Percentiles rank a stretch among this genome's conserved stretches.
Evolutionary conservation across 1,140 invertebrate genomes (phyloP).

Genomic region (Ceratina calcarata): DNA sequence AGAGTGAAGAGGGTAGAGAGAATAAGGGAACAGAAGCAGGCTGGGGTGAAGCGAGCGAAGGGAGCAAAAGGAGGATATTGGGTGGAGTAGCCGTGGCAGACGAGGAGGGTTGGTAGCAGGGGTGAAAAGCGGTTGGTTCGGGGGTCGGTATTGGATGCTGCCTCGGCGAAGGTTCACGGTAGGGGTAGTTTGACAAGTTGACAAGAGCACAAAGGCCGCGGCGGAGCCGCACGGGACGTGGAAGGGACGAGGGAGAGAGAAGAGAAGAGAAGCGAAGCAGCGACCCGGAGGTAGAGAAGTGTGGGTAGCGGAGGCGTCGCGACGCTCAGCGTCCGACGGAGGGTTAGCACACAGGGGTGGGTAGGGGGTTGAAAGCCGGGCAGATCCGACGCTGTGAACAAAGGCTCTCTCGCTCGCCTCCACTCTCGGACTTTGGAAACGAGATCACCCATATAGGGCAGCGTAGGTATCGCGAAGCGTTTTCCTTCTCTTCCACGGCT

Average conservation of each 20-base stretch:
- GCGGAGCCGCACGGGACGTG: constrained; percentile 56
- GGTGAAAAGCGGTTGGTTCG: constrained; percentile 52
- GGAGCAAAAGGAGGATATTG: constrained; percentile 49
- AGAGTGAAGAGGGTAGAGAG: not conserved
- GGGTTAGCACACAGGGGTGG: constrained; percentile 55
- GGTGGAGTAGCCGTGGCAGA: constrained; percentile 7
- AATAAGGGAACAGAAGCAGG: not conserved
- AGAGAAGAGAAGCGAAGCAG: not conserved
- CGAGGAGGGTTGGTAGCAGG: constrained; percentile 51
- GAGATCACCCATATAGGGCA: constrained; percentile 59
- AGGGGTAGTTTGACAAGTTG: constrained; percentile 80
- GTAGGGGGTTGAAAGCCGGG: constrained; percentile 54
- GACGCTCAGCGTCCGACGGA: constrained; percentile 73
- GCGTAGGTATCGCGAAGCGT: constrained; percentile 17
- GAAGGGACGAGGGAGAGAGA: constrained; percentile 20
- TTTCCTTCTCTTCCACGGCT: not conserved
- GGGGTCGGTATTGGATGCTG: constrained; percentile 75
- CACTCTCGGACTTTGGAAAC: constrained; percentile 54
- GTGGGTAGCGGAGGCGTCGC: constrained; percentile 70
- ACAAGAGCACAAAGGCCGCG: constrained; percentile 78
- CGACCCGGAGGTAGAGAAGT: not conserved
- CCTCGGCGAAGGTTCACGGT: constrained; percentile 55
- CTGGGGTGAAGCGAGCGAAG: constrained; percentile 43
- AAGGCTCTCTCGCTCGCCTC: constrained; percentile 59
- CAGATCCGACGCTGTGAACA: constrained; percentile 68